These are phyloP conservation scores for Drosophila nigritarsus DNA, from an alignment of 2,888 invertebrate species.

Conservation along the genomic window DNA sequence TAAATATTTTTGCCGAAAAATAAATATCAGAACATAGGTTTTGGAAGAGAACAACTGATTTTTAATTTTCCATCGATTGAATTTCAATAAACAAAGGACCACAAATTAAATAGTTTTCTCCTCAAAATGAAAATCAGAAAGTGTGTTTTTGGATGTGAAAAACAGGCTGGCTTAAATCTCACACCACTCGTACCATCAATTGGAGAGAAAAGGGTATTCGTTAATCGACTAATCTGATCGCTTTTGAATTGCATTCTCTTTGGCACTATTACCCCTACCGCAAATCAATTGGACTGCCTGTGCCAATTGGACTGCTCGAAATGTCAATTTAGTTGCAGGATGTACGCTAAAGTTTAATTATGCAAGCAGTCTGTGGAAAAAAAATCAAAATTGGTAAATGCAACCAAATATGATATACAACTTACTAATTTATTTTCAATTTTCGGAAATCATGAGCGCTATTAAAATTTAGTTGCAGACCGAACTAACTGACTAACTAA, in stretches of 20 bases:
- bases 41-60: background rate
- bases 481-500: constrained; percentile 20
- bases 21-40: background rate
- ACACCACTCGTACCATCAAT: background rate
- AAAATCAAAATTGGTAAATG: constrained; percentile 11
- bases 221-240: background rate
- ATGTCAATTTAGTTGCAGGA: constrained; percentile 76
- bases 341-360: constrained; percentile 70
- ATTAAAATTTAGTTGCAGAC: constrained; percentile 70
- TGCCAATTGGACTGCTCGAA: constrained; percentile 44
- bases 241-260: background rate
- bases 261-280: background rate
- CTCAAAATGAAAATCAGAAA: background rate
- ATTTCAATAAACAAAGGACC: background rate
- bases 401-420: constrained; percentile 74
- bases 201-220: constrained; percentile 17
- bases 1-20: rapidly evolving
- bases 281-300: constrained; percentile 9
- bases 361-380: constrained; percentile 54
- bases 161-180: background rate
- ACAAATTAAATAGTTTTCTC: background rate
- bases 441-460: constrained; percentile 78
- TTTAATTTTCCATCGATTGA: rapidly evolving
- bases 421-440: constrained; percentile 80
- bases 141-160: background rate